A percentile compares a stretch with the other conserved stretches of the same genome.
These are phyloP conservation scores for Ridgeia piscesae DNA, from an alignment of 1,140 invertebrate species.

Conservation along the genomic window DNA sequence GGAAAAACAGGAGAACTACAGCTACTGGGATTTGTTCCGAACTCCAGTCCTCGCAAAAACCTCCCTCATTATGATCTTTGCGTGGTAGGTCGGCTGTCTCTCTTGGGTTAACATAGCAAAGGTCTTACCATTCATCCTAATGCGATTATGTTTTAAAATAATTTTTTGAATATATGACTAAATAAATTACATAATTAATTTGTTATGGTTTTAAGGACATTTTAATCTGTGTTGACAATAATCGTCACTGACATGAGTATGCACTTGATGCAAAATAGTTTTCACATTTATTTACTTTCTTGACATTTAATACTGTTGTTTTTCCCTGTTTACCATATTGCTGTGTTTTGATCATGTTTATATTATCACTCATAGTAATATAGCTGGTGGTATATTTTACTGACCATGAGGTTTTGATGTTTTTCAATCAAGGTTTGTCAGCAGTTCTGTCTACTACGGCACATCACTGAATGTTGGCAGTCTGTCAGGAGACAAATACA, in stretches of 20 bases:
- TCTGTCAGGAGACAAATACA: slow-evolving; percentile 49
- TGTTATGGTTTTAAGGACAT: neutral
- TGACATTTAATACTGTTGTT: neutral
- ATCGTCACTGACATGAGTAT: neutral
- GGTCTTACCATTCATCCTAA: neutral
- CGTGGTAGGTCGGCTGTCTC: slow-evolving; percentile 39
- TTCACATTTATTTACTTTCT: neutral
- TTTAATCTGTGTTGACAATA: neutral
- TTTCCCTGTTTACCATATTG: neutral
- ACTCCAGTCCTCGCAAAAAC: slow-evolving; percentile 34
- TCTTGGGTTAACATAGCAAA: too few species aligned
- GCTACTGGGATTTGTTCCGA: slow-evolving; percentile 48
- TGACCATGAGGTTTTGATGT: slow-evolving; percentile 16
- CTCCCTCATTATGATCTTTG: slow-evolving; percentile 46
- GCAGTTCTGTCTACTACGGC: slow-evolving; percentile 53
- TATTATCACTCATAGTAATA: neutral
- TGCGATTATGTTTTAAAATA: slow-evolving; percentile 5
- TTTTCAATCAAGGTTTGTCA: slow-evolving; percentile 52
- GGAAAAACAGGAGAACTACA: slow-evolving; percentile 35
- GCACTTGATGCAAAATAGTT: neutral
- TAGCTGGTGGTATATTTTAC: neutral
- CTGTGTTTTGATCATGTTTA: neutral
- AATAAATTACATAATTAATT: neutral
- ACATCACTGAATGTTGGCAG: slow-evolving; percentile 49
- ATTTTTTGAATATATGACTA: neutral